Evolutionary conservation across 2,888 invertebrate species (phyloP).

Genomic region (Colostygia pectinataria): DNA sequence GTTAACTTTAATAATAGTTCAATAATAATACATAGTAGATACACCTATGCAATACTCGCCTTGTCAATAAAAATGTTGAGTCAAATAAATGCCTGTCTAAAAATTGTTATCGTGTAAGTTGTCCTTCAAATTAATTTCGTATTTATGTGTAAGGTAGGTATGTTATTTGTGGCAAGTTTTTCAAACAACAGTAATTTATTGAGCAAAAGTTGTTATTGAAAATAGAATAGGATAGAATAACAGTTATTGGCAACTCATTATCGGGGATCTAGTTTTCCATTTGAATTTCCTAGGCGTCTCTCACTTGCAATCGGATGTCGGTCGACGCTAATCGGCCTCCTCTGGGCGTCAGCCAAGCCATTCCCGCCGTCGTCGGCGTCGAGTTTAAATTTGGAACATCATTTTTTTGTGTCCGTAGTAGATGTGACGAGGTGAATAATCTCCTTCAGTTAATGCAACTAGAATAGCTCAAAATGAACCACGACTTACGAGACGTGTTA

Average conservation of each 20-base stretch:
- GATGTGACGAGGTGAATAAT: constrained; percentile 77
- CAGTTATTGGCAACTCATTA: background rate
- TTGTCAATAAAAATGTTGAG: too few species aligned
- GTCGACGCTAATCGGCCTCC: constrained; percentile 57
- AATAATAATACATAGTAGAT: too few species aligned
- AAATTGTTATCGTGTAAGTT: too few species aligned
- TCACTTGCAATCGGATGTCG: constrained; percentile 60
- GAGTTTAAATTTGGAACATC: constrained; percentile 78
- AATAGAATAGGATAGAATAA: background rate
- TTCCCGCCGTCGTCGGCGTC: constrained; percentile 73
- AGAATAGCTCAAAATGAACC: constrained; percentile 19
- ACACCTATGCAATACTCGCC: too few species aligned
- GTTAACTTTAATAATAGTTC: too few species aligned
- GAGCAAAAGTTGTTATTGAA: too few species aligned
- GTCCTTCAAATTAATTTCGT: too few species aligned
- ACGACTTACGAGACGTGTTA: constrained; percentile 3
- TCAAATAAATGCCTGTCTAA: too few species aligned
- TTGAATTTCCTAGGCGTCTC: constrained; percentile 43
- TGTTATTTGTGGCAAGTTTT: too few species aligned
- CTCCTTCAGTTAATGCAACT: constrained; percentile 53
- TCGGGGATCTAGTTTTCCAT: constrained; percentile 33
- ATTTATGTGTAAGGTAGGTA: background rate
- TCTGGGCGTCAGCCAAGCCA: constrained; percentile 76
- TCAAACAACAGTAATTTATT: too few species aligned
- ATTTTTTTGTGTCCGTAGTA: constrained; percentile 68